A percentile compares a stretch with the other conserved stretches of the same genome.
Conservation (phyloP, 2,113 vertebrate genomes). For the Sisor rabdophorus region DNA sequence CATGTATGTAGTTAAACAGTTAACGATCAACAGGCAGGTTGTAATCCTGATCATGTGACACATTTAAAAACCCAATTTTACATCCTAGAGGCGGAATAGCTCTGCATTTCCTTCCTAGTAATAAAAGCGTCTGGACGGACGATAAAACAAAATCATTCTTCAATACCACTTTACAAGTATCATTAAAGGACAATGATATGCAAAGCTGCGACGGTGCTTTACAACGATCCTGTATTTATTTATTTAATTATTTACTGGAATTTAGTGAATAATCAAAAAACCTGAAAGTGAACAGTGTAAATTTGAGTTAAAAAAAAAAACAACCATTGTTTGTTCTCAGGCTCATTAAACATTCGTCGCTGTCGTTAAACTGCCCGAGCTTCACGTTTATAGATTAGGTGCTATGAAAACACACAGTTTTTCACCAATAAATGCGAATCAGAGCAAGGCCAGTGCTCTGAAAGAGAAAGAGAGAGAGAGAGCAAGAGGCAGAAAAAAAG, state of each 20-base stretch:
- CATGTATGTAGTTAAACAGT: background rate
- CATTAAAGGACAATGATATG: constrained; percentile 30
- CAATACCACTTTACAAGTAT: constrained; percentile 31
- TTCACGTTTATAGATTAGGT: constrained; percentile 33
- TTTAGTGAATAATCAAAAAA: background rate
- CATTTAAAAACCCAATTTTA: constrained; percentile 26
- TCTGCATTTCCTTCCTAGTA: background rate
- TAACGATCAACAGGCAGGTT: background rate
- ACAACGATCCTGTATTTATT: constrained; percentile 24
- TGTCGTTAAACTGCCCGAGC: constrained; percentile 35
- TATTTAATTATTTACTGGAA: background rate
- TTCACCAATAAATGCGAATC: constrained; percentile 34
- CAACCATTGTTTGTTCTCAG: background rate
- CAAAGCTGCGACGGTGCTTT: constrained; percentile 17
- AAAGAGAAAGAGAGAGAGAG: constrained; percentile 14
- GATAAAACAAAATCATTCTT: constrained; percentile 21
- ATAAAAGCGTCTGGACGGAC: background rate
- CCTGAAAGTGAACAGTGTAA: constrained; percentile 3
- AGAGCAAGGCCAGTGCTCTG: background rate
- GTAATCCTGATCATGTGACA: background rate
- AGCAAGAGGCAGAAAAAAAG: background rate
- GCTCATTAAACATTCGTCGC: constrained; percentile 39
- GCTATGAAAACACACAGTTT: constrained; percentile 21
- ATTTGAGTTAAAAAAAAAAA: background rate
- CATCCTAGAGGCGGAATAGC: background rate